Evolutionary conservation across 2,113 vertebrate species (phyloP).

Genomic region (Oncorhynchus gorbuscha): DNA sequence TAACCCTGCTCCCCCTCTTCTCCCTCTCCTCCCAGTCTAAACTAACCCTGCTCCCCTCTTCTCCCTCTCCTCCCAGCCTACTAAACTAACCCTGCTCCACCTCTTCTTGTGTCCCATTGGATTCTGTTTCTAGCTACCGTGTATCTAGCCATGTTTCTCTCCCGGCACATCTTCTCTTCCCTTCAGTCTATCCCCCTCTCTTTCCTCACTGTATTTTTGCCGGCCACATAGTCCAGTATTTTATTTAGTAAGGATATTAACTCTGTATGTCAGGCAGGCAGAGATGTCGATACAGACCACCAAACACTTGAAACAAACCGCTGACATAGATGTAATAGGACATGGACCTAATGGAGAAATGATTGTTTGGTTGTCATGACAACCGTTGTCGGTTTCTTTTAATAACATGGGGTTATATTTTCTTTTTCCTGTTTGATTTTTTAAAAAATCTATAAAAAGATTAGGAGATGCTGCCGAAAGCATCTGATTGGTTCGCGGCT

Average conservation of each 20-base stretch:
- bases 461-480: conserved; percentile 1
- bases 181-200: background rate
- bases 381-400: background rate
- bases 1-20: background rate
- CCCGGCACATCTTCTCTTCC: background rate
- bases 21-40: background rate
- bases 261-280: background rate
- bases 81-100: background rate
- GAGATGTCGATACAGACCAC: background rate
- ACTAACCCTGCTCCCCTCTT: no score
- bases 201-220: background rate
- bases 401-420: background rate
- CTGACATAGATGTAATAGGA: background rate
- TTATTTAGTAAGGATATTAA: background rate
- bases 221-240: background rate
- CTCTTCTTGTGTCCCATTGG: background rate
- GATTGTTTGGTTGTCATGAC: background rate
- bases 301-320: conserved; percentile 1
- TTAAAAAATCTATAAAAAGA: background rate
- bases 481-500: background rate
- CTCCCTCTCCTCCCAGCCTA: background rate
- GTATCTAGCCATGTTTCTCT: conserved; percentile 3
- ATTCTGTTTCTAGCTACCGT: background rate
- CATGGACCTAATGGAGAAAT: conserved; percentile 5
- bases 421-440: background rate